Evolutionary conservation across 1,140 invertebrate genomes (phyloP).

Genomic region (Neelides sp.): DNA sequence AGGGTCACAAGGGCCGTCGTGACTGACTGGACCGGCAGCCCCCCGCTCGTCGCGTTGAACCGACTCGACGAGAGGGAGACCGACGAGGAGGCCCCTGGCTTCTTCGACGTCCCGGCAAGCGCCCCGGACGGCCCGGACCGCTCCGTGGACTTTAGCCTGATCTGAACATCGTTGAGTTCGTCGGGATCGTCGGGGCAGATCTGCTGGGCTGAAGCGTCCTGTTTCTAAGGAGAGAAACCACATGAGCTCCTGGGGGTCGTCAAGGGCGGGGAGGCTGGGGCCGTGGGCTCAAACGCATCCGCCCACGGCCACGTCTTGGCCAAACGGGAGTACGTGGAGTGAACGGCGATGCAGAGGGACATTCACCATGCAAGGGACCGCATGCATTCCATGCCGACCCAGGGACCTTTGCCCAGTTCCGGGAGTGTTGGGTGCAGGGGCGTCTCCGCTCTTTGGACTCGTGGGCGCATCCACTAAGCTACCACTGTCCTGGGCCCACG

Average conservation of each 20-base stretch:
- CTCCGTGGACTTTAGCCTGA: conserved; percentile 33
- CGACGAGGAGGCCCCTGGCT: conserved; percentile 1
- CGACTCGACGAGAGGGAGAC: conserved; percentile 24
- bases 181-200: conserved; percentile 36
- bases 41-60: conserved; percentile 29
- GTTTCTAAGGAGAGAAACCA: conserved; percentile 32
- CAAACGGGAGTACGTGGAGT: too few relatives aligned
- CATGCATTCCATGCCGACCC: too few relatives aligned
- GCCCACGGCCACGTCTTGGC: too few relatives aligned
- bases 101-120: neutral
- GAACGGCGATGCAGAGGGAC: too few relatives aligned
- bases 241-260: too few relatives aligned
- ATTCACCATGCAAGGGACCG: too few relatives aligned
- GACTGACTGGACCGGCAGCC: conserved; percentile 31
- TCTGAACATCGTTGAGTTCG: conserved; percentile 42
- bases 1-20: conserved; percentile 29
- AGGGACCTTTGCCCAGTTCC: too few relatives aligned
- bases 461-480: too few relatives aligned
- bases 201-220: conserved; percentile 33
- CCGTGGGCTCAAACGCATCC: too few relatives aligned
- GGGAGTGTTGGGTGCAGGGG: too few relatives aligned
- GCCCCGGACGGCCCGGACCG: neutral
- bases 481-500: neutral
- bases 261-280: too few relatives aligned
- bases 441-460: too few relatives aligned